Percentiles rank a stretch among this genome's conserved stretches.
Conservation (phyloP, 2,797 vertebrate genomes). For the Mormyrops boulengeri region DNA sequence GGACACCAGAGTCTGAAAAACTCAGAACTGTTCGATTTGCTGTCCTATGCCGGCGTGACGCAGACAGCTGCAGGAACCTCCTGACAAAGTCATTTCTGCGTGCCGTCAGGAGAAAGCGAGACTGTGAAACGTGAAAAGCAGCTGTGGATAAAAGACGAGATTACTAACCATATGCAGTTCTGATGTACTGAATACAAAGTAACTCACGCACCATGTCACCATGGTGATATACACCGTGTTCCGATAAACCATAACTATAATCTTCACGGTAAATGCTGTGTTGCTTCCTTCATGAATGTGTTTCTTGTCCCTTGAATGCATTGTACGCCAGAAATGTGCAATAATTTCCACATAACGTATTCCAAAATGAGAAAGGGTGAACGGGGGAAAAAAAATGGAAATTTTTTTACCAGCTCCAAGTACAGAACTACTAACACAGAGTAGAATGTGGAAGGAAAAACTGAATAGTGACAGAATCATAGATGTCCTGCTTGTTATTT, state of each 20-base stretch:
- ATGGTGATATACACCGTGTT: neutral
- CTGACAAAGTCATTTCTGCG: neutral
- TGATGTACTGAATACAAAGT: neutral
- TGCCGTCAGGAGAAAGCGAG: neutral
- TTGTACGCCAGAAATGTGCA: neutral
- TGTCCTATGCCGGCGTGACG: neutral
- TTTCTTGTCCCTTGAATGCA: neutral
- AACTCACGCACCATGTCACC: neutral
- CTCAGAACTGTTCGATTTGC: neutral
- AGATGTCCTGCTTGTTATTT: neutral
- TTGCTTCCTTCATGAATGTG: neutral
- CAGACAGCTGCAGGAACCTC: neutral
- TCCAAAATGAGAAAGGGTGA: neutral
- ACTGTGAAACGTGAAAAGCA: neutral
- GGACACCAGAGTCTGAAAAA: neutral
- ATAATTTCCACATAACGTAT: neutral
- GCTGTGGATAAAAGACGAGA: neutral
- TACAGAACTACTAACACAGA: conserved; percentile 37
- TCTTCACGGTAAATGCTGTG: neutral
- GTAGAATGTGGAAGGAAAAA: conserved; percentile 45
- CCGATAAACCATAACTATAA: neutral
- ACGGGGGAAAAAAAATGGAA: conserved; percentile 21
- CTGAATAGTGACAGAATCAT: conserved; percentile 3
- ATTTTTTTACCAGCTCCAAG: conserved; percentile 31
- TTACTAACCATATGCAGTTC: neutral